Base-by-base conservation (phyloP, 2,888 invertebrate genomes). In the Odontocerum albicorne region DNA sequence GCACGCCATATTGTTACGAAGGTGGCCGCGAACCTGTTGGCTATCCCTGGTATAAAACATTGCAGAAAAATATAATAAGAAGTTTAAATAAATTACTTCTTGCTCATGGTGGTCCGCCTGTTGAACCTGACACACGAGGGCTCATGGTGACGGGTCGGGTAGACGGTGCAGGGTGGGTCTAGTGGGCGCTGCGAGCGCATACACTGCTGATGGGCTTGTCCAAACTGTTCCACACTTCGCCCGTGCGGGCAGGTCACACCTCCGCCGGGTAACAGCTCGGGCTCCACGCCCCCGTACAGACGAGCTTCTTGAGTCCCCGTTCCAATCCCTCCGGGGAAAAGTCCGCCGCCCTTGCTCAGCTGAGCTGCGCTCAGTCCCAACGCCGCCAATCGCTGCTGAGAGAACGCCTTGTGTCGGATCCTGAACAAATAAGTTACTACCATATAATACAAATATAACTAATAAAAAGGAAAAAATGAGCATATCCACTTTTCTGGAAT, bases 401-500 rank as follows among this genome's bases (percentile, higher is more conserved):
- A 75, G 71, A 77, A 78, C 72, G 77, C 73, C 72, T 74, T 76
- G 71, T 74, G 74, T 62, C 71, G 75, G 65, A 73, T 75, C 76
- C 78, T 78, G 76, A n/a, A n/a, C n/a, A n/a, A n/a, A n/a, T n/a
- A n/a, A n/a, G n/a, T n/a, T n/a, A n/a, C n/a, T n/a, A n/a, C n/a
- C n/a, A n/a, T n/a, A n/a, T n/a, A n/a, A n/a, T n/a, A n/a, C n/a
- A n/a, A n/a, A n/a, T n/a, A n/a, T n/a, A n/a, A n/a, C n/a, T n/a
- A n/a, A n/a, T n/a, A n/a, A n/a, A n/a, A n/a, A n/a, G n/a, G n/a
- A n/a, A n/a, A n/a, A n/a, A n/a, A n/a, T n/a, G n/a, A n/a, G n/a
- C n/a, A n/a, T n/a, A n/a, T n/a, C n/a, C n/a, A n/a, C n/a, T n/a
- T n/a, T n/a, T n/a, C n/a, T n/a, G n/a, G n/a, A n/a, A n/a, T n/a